Percentiles rank a stretch among this genome's conserved stretches.
Evolutionary conservation across 2,113 vertebrate genomes (phyloP).

Genomic region (Melanocharis versteri): DNA sequence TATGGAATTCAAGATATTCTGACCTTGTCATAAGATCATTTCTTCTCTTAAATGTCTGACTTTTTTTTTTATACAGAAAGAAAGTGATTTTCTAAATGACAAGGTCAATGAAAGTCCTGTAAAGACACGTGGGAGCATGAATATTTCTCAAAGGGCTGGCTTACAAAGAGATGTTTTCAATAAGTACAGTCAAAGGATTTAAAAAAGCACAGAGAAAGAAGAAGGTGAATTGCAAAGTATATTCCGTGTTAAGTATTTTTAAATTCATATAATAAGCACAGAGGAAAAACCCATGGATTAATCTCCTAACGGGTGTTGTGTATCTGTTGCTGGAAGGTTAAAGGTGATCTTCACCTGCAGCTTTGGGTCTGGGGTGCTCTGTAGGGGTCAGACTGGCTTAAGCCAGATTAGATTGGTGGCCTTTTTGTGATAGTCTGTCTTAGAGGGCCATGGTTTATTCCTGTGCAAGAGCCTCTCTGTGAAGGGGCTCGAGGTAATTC

Average conservation of each 20-base stretch:
- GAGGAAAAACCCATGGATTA: not conserved
- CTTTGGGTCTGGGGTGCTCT: not conserved
- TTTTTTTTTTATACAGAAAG: not conserved
- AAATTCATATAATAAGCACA: not conserved
- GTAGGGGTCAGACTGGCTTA: not conserved
- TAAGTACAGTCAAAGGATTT: not conserved
- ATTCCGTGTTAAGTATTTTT: not conserved
- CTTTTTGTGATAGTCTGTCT: not conserved
- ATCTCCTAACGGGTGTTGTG: not conserved
- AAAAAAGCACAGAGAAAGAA: not conserved
- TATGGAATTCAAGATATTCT: not conserved
- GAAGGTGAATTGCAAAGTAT: not conserved
- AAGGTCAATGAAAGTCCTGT: not conserved
- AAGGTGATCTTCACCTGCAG: not conserved
- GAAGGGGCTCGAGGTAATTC: not conserved
- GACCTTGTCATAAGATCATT: not conserved
- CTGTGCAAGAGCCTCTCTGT: not conserved
- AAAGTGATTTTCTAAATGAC: not conserved
- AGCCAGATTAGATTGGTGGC: not conserved
- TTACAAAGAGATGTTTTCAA: not conserved
- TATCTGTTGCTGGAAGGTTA: not conserved
- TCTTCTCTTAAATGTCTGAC: not conserved
- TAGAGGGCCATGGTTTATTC: not conserved
- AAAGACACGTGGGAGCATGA: not conserved
- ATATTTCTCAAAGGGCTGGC: not conserved